Conservation (phyloP, 2,797 vertebrate species). For the Arrhamphus sclerolepis region DNA sequence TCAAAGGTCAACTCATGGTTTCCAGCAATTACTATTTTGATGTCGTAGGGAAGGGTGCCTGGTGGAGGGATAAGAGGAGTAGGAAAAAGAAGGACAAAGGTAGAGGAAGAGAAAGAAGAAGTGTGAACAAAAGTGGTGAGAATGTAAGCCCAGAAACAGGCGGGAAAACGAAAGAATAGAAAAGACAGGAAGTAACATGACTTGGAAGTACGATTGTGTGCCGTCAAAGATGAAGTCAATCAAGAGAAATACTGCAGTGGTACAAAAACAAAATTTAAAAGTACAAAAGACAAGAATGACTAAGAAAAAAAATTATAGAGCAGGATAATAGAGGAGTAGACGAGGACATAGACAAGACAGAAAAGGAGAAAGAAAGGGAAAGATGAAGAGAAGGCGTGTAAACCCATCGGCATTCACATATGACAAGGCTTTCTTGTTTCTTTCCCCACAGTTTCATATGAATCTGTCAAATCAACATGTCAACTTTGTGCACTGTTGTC, state of each 20-base stretch:
- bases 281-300: background rate
- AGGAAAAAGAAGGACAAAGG: background rate
- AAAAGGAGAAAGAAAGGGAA: background rate
- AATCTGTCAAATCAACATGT: conserved; percentile 62
- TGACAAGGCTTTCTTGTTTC: conserved; percentile 35
- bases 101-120: background rate
- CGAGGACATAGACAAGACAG: background rate
- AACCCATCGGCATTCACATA: conserved; percentile 41
- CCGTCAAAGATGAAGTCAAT: too few relatives aligned
- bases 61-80: conserved; percentile 2
- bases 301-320: background rate
- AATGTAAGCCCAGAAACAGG: too few relatives aligned
- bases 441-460: conserved; percentile 32
- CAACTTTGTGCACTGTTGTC: conserved; percentile 52
- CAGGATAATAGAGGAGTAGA: background rate
- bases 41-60: conserved; percentile 96
- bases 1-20: conserved; percentile 98
- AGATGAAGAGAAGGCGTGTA: background rate
- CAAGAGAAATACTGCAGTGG: too few relatives aligned
- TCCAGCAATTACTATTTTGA: conserved; percentile 95
- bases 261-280: background rate
- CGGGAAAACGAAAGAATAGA: too few relatives aligned
- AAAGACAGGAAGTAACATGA: too few relatives aligned
- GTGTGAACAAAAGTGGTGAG: background rate
- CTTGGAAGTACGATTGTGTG: too few relatives aligned